Evolutionary conservation across 2,888 invertebrate genomes (phyloP), one percentile per base, ranked within the genome.

Genomic region (Slavum lentiscoides): DNA sequence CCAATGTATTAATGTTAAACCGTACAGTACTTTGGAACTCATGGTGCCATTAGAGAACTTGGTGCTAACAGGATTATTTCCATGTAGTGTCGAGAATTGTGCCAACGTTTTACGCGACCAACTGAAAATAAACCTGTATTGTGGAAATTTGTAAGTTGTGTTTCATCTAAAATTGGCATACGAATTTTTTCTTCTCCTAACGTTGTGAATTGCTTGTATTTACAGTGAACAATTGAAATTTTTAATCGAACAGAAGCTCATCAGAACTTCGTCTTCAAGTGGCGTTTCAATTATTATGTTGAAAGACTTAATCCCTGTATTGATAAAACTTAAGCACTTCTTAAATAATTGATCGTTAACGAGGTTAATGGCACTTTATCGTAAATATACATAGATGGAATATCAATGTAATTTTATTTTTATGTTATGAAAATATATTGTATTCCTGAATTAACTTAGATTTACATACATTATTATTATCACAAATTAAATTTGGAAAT

Each of bases 1-100:
- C 84, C 93, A 93, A 76, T 94, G 94, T 87, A 94, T 95, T 85
- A 95, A 95, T 87, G 92, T 93, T 87, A 94, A 94, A 88, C 93
- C 94, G 21, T 94, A 92, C 88, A 91, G 92, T 84, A 93, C 93
- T 86, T 90, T 91, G 37, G 94, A 94, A 86, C 89, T 93, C 85
- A 88, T 94, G 85, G 93, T 94, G 90, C 93, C 94, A 17, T 88
- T 95, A 84, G 91, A 92, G 9, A 94, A 95, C 87, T 90, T 95
- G 84, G 91, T 93, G 81, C 90, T 91, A 85, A 90, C 92, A 87
- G 93, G 93, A 89, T 95, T 94, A 87, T 93, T 93, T 84, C 89
- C 90, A 83, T 91, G 92, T 81, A 90, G 91, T 83, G 89, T 93
- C 83, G 89, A 91, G 84, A 92, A 91, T 82, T 94, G 94, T 87